Evolutionary conservation across 2,888 invertebrate species (phyloP).

Genomic region (Mythimna impura): DNA sequence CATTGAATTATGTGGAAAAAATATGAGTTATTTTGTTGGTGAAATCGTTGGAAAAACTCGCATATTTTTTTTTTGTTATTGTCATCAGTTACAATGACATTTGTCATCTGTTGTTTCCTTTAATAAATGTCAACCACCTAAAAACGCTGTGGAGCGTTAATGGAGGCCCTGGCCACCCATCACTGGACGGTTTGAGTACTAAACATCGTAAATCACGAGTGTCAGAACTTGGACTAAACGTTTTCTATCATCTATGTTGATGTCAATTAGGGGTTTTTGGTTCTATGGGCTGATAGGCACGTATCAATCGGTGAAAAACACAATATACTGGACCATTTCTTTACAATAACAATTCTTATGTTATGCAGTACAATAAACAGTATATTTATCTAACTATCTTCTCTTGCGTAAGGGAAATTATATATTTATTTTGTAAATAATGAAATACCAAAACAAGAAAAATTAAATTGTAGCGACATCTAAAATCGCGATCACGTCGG

Average conservation of each 20-base stretch:
- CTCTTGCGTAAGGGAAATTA: too few species aligned
- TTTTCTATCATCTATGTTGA: neutral
- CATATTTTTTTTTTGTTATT: conserved; percentile 15
- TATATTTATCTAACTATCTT: too few species aligned
- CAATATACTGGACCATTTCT: too few species aligned
- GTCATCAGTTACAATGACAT: conserved; percentile 19
- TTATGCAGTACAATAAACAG: too few species aligned
- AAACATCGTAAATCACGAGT: neutral
- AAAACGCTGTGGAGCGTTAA: conserved; percentile 1
- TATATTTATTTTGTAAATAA: too few species aligned
- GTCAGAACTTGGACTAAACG: neutral
- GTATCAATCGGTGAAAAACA: neutral
- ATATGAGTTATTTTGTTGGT: conserved; percentile 18
- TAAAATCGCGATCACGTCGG: too few species aligned
- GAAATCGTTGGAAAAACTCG: conserved; percentile 26
- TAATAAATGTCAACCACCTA: conserved; percentile 13
- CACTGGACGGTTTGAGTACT: neutral
- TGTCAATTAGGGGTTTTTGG: neutral
- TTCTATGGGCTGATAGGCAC: neutral
- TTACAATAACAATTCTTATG: too few species aligned
- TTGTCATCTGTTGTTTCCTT: conserved; percentile 27
- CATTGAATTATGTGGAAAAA: conserved; percentile 30
- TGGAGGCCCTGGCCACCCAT: neutral
- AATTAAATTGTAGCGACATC: too few species aligned
- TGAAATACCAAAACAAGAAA: too few species aligned